Percentiles rank a stretch among this genome's conserved stretches.
These are phyloP conservation scores for Ageneiosus marmoratus DNA, from an alignment of 2,113 vertebrate species.

Conservation along the genomic window DNA sequence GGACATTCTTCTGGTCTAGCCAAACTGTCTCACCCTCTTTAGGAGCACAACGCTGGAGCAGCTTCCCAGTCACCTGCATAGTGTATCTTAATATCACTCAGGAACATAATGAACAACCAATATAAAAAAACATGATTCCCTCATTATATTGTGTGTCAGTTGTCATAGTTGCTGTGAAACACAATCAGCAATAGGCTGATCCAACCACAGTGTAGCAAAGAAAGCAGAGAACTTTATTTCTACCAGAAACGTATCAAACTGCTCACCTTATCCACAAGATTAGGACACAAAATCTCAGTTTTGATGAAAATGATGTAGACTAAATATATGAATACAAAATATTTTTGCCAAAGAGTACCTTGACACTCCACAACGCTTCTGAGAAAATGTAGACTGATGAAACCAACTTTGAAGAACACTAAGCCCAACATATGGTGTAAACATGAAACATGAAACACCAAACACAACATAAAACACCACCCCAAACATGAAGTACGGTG, in stretches of 20 bases:
- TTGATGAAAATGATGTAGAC: not conserved
- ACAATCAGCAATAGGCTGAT: not conserved
- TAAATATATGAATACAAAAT: too few species aligned
- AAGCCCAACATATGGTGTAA: too few species aligned
- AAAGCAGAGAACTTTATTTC: not conserved
- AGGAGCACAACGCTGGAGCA: slow-evolving; percentile 87
- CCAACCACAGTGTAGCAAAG: not conserved
- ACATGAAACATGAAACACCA: too few species aligned
- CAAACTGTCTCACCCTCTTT: slow-evolving; percentile 89
- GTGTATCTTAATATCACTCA: not conserved
- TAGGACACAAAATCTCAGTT: not conserved
- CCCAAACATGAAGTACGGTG: too few species aligned
- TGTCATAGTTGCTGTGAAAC: not conserved
- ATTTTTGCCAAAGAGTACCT: too few species aligned
- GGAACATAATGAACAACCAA: not conserved
- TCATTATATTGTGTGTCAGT: not conserved
- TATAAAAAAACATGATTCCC: not conserved
- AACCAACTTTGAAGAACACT: too few species aligned
- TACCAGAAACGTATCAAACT: not conserved
- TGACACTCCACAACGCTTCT: too few species aligned
- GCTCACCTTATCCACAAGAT: not conserved
- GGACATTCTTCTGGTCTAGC: slow-evolving; percentile 90
- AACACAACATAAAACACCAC: too few species aligned
- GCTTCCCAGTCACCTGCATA: slow-evolving; percentile 84
- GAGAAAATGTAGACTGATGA: too few species aligned